Evolutionary conservation across 2,888 invertebrate genomes (phyloP).

Genomic region (Dorcus parallelipipedus): DNA sequence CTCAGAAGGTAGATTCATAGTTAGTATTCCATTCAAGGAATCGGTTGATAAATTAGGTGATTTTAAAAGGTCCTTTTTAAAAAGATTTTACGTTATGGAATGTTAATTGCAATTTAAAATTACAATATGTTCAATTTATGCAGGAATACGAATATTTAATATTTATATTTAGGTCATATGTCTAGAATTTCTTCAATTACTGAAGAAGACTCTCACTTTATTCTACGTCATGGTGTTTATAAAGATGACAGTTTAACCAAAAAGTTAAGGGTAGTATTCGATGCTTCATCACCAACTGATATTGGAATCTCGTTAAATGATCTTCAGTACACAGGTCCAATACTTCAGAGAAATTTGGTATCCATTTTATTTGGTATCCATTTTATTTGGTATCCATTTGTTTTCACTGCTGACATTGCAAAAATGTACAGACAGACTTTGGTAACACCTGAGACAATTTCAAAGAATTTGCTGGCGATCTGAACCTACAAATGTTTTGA

Average conservation of each 20-base stretch:
- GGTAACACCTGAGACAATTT: background rate
- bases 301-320: background rate
- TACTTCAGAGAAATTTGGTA: too few relatives aligned
- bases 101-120: background rate
- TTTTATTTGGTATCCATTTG: too few relatives aligned
- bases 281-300: background rate
- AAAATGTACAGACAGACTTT: too few relatives aligned
- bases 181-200: background rate
- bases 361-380: too few relatives aligned
- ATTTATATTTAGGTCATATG: background rate
- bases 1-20: too few relatives aligned
- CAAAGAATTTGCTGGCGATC: too few relatives aligned
- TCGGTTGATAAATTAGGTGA: too few relatives aligned
- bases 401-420: too few relatives aligned
- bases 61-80: too few relatives aligned
- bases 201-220: background rate
- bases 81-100: background rate
- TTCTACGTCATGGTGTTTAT: background rate
- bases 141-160: background rate
- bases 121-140: background rate
- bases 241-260: background rate
- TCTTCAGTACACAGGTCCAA: background rate
- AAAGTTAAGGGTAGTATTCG: background rate
- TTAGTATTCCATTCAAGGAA: too few relatives aligned
- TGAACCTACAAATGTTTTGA: too few relatives aligned